phyloP scores from a whole-genome alignment of 23 tunicate species.

The Corella eumyota region DNA sequence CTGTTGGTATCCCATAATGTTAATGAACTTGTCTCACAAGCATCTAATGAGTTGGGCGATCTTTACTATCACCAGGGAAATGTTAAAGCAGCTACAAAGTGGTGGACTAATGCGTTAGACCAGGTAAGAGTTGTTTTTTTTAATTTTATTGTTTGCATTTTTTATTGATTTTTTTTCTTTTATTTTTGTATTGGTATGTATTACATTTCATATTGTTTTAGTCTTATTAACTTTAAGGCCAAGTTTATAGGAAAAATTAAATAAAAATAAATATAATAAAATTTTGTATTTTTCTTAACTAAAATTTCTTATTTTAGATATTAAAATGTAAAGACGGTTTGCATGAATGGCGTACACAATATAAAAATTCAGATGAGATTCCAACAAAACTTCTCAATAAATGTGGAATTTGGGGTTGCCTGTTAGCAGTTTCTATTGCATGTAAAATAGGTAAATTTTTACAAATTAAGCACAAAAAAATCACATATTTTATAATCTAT shows the following conservation, averaged over 20 bases:
- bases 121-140: conserved; percentile 17
- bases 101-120: conserved; percentile 68
- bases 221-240: not conserved
- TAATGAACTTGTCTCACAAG: conserved; percentile 66
- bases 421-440: conserved; percentile 47
- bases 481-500: no score
- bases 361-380: conserved; percentile 30
- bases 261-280: conserved; percentile 2
- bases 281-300: no score
- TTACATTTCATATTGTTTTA: not conserved
- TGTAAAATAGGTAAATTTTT: conserved; percentile 78
- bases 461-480: not conserved
- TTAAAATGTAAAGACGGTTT: conserved; percentile 28
- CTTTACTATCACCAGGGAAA: conserved; percentile 71
- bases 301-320: conserved; percentile 14
- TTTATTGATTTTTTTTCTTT: not conserved
- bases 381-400: conserved; percentile 27
- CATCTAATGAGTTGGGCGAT: conserved; percentile 63
- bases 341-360: conserved; percentile 26
- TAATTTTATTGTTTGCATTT: not conserved
- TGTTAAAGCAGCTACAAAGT: conserved; percentile 35
- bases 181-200: not conserved
- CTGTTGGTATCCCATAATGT: conserved; percentile 55
- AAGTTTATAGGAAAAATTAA: not conserved
- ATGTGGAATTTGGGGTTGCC: conserved; percentile 81